Evolutionary conservation across 2,797 vertebrate species (phyloP), one percentile per base, ranked within the genome.

Genomic region (Sorex maritimensis): DNA sequence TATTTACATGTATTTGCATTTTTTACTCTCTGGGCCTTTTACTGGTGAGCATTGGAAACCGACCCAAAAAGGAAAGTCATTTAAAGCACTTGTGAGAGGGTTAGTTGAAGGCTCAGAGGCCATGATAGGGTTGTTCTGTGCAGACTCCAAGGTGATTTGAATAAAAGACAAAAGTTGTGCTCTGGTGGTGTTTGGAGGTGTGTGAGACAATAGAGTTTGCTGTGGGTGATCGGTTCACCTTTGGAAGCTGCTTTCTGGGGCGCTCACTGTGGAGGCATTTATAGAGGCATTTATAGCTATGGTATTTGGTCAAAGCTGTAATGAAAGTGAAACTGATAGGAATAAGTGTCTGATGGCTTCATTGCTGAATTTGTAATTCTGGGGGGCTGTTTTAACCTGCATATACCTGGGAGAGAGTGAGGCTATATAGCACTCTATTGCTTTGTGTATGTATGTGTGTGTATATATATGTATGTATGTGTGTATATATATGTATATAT

Each of bases 311-410:
- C 55, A 90, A 69, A 88, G 73, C 44, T 93, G 14, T 95, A 95
- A 78, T 85, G 93, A 95, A 97, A 97, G 93, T 93, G 95, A 96
- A 96, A 96, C 86, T 90, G 72, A 13, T 82, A 46, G 80, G 30
- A 94, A 14, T 91, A 85, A 81, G 93, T 96, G 93, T 87, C 74
- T 90, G 67, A 74, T 41, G 49, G 26, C 28, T 46, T 81, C 15
- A 21, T 90, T 30, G 72, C 24, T 79, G 0, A 73, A 49, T 38
- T 12, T 80, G 8, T 75, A 58, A 41, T 46, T 94, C 80, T 91
- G 73, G 58, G 77, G 81, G 46, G 41, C 23, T 63, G 0, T 89
- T 34, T 87, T 44, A 61, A 6, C 24, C 6, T 58, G 58, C 61
- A 49, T 14, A 3, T 69, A 38, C 86, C 28, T 88, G 69, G 68